Conservation (phyloP, 2,113 vertebrate species). For the Grammomys surdaster region DNA sequence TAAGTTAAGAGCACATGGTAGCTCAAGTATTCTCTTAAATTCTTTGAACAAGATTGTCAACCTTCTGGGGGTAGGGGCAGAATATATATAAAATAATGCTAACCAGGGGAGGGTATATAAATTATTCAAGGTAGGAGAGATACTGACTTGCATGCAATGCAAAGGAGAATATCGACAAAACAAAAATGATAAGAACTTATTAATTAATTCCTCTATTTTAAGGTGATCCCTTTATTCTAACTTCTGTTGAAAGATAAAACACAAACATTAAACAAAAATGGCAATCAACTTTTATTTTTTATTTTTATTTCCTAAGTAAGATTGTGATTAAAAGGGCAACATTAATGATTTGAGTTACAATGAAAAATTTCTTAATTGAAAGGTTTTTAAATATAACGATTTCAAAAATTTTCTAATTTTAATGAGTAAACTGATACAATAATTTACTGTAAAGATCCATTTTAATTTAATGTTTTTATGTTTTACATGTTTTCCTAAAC, state of each 20-base stretch:
- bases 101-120: constrained; percentile 62
- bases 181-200: constrained; percentile 72
- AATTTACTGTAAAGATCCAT: not conserved
- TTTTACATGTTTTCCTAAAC: not conserved
- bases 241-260: constrained; percentile 32
- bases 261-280: constrained; percentile 43
- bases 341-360: not conserved
- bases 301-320: constrained; percentile 26
- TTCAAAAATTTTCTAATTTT: not conserved
- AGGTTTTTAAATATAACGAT: constrained; percentile 2
- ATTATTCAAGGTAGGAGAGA: constrained; percentile 71
- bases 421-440: not conserved
- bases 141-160: constrained; percentile 66
- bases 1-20: constrained; percentile 56
- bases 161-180: constrained; percentile 71
- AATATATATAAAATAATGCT: not conserved
- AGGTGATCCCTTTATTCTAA: constrained; percentile 72
- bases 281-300: not conserved
- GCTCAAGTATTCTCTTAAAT: constrained; percentile 33
- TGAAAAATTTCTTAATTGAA: constrained; percentile 60
- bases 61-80: not conserved
- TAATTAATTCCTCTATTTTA: constrained; percentile 66
- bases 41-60: constrained; percentile 55
- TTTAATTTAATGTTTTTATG: not conserved
- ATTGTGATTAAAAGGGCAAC: constrained; percentile 54